Base-by-base conservation (phyloP, 2,797 vertebrate species). In the Amphiprion clarkii region DNA sequence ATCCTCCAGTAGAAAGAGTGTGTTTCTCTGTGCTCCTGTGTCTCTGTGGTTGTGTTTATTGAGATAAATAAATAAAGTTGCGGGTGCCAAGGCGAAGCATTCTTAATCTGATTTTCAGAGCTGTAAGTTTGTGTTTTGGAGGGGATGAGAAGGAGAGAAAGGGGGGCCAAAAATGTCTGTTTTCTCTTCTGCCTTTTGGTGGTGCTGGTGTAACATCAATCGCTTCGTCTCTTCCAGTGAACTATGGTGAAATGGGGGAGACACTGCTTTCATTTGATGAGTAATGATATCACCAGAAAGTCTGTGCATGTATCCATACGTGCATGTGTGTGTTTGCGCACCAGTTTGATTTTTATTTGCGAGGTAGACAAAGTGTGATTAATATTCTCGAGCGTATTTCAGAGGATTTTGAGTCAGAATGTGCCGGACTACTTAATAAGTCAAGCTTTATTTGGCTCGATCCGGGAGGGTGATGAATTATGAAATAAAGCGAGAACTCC, bases 191-290 rank as follows among this genome's bases (percentile, higher is more conserved):
- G 39, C 94, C 95, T 92, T 84, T 91, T 95, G 95, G 93, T 92
- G 95, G 94, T 81, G 91, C 93, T 96, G 77, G 88, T 91, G 95
- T 89, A 82, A 80, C 90, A 83, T 79, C 81, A 52, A 77, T 84
- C 1, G 29, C 66, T 60, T 23, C 36, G n/a, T 49, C 8, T 71
- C 59, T 52, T 62, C 65, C 71, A 58, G 1, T 39, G 60, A 60
- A 79, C 78, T 58, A 40, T 72, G 61, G 40, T 64, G 67, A 71
- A 82, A 82, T 70, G 4, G 9, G 36, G 64, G 66, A 80, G 74
- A 80, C 48, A 49, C 21, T 76, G 76, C 78, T 91, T 78, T 78
- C 79, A 89, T 91, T 89, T 88, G 91, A 90, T 83, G 82, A 89
- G 87, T 81, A 90, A 91, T 89, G 79, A 87, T 88, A 79, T 88